Conservation (phyloP, 2,797 vertebrate species). For the Lagocephalus sceleratus region DNA sequence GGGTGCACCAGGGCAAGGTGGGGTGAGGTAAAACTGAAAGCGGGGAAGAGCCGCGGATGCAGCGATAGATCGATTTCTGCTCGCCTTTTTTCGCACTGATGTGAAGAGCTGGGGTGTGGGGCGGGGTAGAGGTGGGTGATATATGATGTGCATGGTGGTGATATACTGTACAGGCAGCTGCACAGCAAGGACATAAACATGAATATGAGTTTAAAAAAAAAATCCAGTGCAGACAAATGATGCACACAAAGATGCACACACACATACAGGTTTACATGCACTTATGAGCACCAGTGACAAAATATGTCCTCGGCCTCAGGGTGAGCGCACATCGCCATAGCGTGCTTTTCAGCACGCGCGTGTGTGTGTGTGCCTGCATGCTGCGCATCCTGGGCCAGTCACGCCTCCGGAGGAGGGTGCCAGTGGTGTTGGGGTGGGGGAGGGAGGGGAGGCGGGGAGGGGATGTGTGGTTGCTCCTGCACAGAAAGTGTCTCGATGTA, state of each 20-base stretch:
- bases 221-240: neutral
- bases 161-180: constrained; percentile 7
- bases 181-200: constrained; percentile 29
- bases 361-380: neutral
- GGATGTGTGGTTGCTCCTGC: constrained; percentile 2
- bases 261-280: constrained; percentile 46
- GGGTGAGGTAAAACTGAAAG: constrained; percentile 17
- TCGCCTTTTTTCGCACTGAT: constrained; percentile 4
- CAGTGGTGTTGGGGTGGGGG: neutral
- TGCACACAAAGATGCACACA: neutral
- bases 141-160: constrained; percentile 2
- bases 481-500: constrained; percentile 31
- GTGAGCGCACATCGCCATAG: constrained; percentile 12
- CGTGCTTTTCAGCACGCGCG: neutral
- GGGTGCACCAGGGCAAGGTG: constrained; percentile 12
- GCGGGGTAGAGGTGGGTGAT: constrained; percentile 5
- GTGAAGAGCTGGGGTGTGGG: constrained; percentile 1
- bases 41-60: constrained; percentile 19
- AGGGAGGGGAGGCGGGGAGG: too few species aligned
- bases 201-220: constrained; percentile 16
- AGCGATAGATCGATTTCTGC: constrained; percentile 25
- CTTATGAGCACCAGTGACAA: constrained; percentile 68
- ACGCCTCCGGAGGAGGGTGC: constrained; percentile 12
- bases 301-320: constrained; percentile 62
- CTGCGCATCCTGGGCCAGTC: neutral